Base-by-base conservation (phyloP, 2,113 vertebrate genomes). In the Burhinus oedicnemus region DNA sequence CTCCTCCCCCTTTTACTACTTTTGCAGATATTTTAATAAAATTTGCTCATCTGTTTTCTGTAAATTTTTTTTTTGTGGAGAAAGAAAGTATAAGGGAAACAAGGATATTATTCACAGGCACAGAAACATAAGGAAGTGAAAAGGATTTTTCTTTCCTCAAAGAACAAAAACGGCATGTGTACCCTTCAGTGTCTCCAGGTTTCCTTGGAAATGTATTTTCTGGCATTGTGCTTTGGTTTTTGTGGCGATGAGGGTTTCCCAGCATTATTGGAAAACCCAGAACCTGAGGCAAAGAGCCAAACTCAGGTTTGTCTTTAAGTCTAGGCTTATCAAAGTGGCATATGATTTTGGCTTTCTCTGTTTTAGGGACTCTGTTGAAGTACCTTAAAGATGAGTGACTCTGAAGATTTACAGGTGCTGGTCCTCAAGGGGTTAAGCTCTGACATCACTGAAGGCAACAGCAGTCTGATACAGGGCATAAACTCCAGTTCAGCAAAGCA, bases 141-240 rank as follows among this genome's bases (percentile, higher is more conserved):
- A 71, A 18, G n/a, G 13, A 47, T 60, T 80, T 83, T 91, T 62
- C 36, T 16, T 76, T 85, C 36, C 40, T 49, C 30, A 69, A 47
- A 76, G 17, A 83, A 69, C 9, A 76, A 61, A 91, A 90, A 52
- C 61, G 4, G 72, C 36, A 57, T 15, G 9, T 36, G 20, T 57
- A 85, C 57, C 44, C 71, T 77, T 66, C 58, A 29, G n/a, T 79
- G 76, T 54, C 49, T 85, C 66, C 66, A 80, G 49, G 17, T 58
- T 85, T 94, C 85, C 90, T 91, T 83, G 57, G 49, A 86, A 78
- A 79, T 89, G 17, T 18, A 9, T 87, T 86, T 84, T 77, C 61
- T 78, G 61, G 65, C 42, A 60, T 75, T 95, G 77, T 76, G 89
- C 95, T 94, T 97, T 95, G 66, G 15, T 55, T 86, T 90, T 81